Percentiles rank a stretch among this genome's conserved stretches.
phyloP scores from a whole-genome alignment of 2,113 vertebrate species.

The Centropus unirufus region DNA sequence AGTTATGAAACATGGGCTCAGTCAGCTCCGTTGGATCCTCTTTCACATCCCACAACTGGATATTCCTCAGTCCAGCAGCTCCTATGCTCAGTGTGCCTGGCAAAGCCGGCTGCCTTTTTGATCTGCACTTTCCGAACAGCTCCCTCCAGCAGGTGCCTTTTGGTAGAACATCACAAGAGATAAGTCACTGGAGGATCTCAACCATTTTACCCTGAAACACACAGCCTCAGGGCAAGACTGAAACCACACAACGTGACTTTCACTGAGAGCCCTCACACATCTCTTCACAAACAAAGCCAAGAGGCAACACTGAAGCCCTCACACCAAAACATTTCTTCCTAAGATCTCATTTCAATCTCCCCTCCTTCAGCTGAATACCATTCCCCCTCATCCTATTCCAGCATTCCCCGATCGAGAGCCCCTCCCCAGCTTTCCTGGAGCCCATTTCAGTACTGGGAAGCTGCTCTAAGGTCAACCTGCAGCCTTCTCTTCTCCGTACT shows the following conservation, averaged over 20 bases:
- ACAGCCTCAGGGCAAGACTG: not conserved
- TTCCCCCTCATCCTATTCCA: too few relatives aligned
- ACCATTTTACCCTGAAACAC: not conserved
- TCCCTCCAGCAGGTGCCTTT: not conserved
- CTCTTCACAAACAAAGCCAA: not conserved
- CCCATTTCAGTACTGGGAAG: too few relatives aligned
- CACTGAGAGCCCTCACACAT: not conserved
- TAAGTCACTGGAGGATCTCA: not conserved
- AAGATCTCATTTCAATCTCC: too few relatives aligned
- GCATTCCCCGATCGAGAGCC: too few relatives aligned
- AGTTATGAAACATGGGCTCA: not conserved
- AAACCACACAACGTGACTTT: accelerated
- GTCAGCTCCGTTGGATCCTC: not conserved
- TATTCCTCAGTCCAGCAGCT: not conserved
- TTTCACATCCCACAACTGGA: not conserved
- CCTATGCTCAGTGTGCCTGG: accelerated
- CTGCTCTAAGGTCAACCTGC: too few relatives aligned
- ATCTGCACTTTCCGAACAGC: not conserved
- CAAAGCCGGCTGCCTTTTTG: not conserved
- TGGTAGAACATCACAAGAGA: not conserved
- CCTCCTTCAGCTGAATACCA: too few relatives aligned
- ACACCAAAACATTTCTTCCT: too few relatives aligned
- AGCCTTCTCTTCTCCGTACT: too few relatives aligned
- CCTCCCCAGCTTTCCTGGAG: too few relatives aligned
- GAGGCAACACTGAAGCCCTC: not conserved